Evolutionary conservation across 2,113 vertebrate species (phyloP).

Genomic region (Galeopterus variegatus): DNA sequence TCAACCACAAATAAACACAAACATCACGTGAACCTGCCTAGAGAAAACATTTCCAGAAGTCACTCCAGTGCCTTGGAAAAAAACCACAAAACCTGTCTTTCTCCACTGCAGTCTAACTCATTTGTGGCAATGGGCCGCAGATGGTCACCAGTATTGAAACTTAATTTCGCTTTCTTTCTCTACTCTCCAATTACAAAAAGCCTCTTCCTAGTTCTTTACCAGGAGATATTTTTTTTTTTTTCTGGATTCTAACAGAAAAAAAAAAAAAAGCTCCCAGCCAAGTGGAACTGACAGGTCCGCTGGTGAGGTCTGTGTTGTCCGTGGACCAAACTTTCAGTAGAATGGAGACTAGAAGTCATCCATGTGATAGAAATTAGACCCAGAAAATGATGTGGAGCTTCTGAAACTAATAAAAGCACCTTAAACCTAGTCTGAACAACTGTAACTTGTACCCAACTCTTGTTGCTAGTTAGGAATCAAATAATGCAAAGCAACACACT

Average conservation of each 20-base stretch:
- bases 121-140: not conserved
- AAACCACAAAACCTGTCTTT: not conserved
- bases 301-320: not conserved
- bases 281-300: not conserved
- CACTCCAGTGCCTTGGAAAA: not conserved
- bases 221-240: not conserved
- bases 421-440: not conserved
- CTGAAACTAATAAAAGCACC: not conserved
- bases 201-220: not conserved
- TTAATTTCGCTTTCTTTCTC: constrained; percentile 17
- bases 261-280: not conserved
- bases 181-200: constrained; percentile 10
- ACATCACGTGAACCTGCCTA: not conserved
- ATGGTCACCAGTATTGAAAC: not conserved
- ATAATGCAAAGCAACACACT: not conserved
- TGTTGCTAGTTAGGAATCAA: not conserved
- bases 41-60: not conserved
- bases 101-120: not conserved
- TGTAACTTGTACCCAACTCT: not conserved
- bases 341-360: not conserved
- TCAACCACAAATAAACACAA: constrained; percentile 37
- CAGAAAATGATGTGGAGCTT: not conserved
- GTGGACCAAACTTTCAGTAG: not conserved
- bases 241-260: not conserved
- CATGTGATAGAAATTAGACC: not conserved